Percentiles rank a stretch among this genome's conserved stretches.
phyloP scores from a whole-genome alignment of 2,797 vertebrate species.

The Pantherophis alleghaniensis region DNA sequence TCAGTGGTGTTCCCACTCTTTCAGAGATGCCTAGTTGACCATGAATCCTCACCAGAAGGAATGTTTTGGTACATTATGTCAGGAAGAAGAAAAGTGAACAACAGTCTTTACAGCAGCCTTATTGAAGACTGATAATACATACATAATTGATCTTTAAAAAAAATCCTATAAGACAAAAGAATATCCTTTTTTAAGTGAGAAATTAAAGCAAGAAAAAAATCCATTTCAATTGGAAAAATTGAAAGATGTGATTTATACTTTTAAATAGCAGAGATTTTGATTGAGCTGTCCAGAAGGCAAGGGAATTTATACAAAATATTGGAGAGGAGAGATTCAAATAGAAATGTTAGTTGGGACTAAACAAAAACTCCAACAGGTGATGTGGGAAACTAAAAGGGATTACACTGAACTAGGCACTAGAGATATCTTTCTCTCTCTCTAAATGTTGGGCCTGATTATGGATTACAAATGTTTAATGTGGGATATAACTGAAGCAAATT shows the following conservation, averaged over 20 bases:
- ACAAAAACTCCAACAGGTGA: neutral
- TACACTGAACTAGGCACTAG: neutral
- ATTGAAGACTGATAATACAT: neutral
- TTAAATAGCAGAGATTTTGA: neutral
- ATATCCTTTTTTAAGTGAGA: neutral
- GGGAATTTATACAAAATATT: neutral
- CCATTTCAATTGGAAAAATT: neutral
- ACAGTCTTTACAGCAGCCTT: neutral
- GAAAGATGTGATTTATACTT: neutral
- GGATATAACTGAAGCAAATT: neutral
- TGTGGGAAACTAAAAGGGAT: neutral
- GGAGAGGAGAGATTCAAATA: neutral
- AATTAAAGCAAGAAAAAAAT: neutral
- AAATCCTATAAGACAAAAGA: neutral
- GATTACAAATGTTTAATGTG: neutral
- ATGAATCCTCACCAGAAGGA: neutral
- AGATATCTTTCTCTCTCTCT: neutral
- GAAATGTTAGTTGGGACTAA: neutral
- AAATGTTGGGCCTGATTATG: neutral
- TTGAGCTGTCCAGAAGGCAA: neutral
- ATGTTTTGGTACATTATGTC: neutral
- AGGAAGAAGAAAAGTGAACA: neutral
- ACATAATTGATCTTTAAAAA: neutral
- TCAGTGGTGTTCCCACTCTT: too few relatives aligned
- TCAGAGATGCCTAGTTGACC: neutral